phyloP scores from a whole-genome alignment of 1,140 invertebrate species.

The Zaprionus camerounensis region DNA sequence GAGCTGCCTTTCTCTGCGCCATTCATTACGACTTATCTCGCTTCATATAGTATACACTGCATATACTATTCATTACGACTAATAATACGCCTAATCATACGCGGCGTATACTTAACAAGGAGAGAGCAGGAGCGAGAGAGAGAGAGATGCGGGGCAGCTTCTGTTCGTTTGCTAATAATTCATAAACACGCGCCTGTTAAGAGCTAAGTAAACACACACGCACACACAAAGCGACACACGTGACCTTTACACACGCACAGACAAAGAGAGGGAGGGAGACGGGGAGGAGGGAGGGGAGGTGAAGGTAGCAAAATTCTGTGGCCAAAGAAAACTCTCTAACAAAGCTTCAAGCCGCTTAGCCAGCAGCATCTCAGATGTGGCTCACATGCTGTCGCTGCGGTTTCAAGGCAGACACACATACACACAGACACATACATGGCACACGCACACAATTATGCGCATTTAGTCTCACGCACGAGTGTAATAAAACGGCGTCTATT shows the following conservation, averaged over 20 bases:
- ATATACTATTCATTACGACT: constrained; percentile 6
- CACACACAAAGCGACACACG: constrained; percentile 20
- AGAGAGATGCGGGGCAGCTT: not conserved
- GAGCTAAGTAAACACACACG: constrained; percentile 50
- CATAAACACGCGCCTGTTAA: constrained; percentile 69
- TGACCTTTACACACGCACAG: constrained; percentile 30
- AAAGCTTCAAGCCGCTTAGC: constrained; percentile 55
- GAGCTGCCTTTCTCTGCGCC: not conserved
- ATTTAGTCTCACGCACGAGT: constrained; percentile 27
- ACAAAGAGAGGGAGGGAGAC: not conserved
- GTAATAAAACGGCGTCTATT: constrained; percentile 34
- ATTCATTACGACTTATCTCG: not conserved
- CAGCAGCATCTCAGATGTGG: constrained; percentile 9
- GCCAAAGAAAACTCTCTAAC: constrained; percentile 41
- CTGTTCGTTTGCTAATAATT: constrained; percentile 63
- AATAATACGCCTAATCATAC: constrained; percentile 7
- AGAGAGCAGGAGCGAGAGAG: not conserved
- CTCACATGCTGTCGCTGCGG: constrained; percentile 6
- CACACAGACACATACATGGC: not conserved
- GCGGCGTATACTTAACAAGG: not conserved
- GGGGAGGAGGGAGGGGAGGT: not conserved
- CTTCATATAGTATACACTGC: not conserved
- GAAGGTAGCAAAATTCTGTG: not conserved
- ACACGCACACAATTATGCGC: constrained; percentile 12
- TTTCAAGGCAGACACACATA: constrained; percentile 1